Evolutionary conservation across 2,888 invertebrate genomes (phyloP), one percentile per base, ranked within the genome.

Genomic region (Diloba caeruleocephala): DNA sequence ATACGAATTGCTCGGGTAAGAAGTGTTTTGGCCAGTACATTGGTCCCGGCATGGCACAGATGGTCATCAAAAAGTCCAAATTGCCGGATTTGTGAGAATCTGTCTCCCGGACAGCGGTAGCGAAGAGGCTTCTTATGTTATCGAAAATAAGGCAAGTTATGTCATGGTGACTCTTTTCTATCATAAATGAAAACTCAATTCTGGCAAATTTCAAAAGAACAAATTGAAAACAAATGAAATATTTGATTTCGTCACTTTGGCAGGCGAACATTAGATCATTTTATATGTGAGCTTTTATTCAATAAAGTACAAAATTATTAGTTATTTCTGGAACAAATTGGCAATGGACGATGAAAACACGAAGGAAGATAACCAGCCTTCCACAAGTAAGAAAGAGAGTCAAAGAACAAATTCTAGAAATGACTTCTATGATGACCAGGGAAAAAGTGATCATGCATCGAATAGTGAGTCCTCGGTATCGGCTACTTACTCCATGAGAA

Each of bases 311-410:
- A 84, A 88, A 85, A 84, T 86, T 85, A 72, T 79, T 46, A 76
- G 77, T 84, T 78, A 74, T 46, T 59, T 79, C 39, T 67, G 74
- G 70, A 84, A 79, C 41, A 79, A 67, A 71, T 52, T 77, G 48
- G 71, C 56, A 39, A 88, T 88, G 88, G 82, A 80, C 33, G 80
- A 84, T 33, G 79, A 83, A 12, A 69, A 75, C 17, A 59, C 50
- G 41, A 81, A 81, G 19, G 79, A 76, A 14, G 66, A 66, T 14
- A 41, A 53, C 28, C 29, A 75, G 7, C 70, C 86, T 12, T 76
- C 80, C 14, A 76, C 83, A 23, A 84, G 84, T 71, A 82, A 81
- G 54, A 80, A 82, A 43, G 74, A 78, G 28, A 74, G 52, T 51
- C 56, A 64, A 38, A 59, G 66, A 43, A 48, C 61, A 19, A 66